These are phyloP conservation scores for Napeogenes sylphis DNA, from an alignment of 2,888 invertebrate species.

Conservation along the genomic window DNA sequence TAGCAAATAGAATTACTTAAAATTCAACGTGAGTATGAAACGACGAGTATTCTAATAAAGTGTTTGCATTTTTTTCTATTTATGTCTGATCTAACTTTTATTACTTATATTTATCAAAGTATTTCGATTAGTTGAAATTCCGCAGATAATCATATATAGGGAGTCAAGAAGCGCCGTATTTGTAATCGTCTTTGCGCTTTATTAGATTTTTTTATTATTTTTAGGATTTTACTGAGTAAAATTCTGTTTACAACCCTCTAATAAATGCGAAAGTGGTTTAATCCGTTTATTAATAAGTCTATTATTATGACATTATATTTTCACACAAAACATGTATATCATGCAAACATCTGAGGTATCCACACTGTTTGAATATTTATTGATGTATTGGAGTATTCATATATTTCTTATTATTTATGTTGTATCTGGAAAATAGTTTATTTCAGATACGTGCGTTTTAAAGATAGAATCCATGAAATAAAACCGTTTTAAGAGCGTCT, in stretches of 20 bases:
- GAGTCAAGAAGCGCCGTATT: too few relatives aligned
- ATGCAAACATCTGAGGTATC: too few relatives aligned
- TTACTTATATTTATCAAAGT: neutral
- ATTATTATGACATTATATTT: too few relatives aligned
- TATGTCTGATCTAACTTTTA: constrained; percentile 1
- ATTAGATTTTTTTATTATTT: too few relatives aligned
- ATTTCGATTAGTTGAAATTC: neutral
- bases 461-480: neutral
- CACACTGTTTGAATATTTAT: too few relatives aligned
- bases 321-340: too few relatives aligned
- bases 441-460: neutral
- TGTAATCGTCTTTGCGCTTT: too few relatives aligned
- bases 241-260: too few relatives aligned
- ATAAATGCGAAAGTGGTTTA: too few relatives aligned
- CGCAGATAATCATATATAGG: neutral
- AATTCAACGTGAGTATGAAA: constrained; percentile 17
- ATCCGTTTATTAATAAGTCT: too few relatives aligned
- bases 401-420: neutral
- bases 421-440: neutral
- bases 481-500: constrained; percentile 1
- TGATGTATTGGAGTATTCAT: neutral
- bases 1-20: constrained; percentile 22
- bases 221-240: too few relatives aligned
- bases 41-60: neutral
- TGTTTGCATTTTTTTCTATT: neutral